Conservation (phyloP, 2,888 invertebrate species). For the Lochmaea crataegi region DNA sequence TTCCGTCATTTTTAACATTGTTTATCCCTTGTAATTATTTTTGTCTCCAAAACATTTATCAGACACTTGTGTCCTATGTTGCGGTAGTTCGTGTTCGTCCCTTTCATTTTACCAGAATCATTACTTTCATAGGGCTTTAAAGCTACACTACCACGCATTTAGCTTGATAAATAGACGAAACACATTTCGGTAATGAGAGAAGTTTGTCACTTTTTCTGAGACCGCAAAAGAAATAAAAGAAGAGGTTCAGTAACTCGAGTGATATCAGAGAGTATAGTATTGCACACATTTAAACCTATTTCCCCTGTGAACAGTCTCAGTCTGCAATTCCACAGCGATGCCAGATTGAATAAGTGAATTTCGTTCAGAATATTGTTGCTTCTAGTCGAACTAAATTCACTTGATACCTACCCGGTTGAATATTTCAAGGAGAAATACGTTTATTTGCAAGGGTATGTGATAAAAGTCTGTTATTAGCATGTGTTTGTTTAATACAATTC, state of each 20-base stretch:
- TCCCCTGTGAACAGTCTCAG: conserved; percentile 33
- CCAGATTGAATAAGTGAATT: conserved; percentile 26
- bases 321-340: conserved; percentile 24
- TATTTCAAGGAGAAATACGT: not conserved
- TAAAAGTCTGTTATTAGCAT: conserved; percentile 1
- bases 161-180: conserved; percentile 22
- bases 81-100: conserved; percentile 2
- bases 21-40: not conserved
- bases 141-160: conserved; percentile 12
- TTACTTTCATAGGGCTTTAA: conserved; percentile 17
- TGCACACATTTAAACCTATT: conserved; percentile 37
- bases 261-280: conserved; percentile 9
- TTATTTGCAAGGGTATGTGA: not conserved
- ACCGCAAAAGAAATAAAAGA: conserved; percentile 12
- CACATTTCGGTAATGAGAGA: conserved; percentile 25
- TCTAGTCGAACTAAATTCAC: not conserved
- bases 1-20: not conserved
- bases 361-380: not conserved
- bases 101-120: conserved; percentile 7
- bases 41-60: not conserved
- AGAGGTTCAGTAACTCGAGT: conserved; percentile 15
- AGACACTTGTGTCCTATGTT: not conserved
- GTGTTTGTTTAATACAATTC: not conserved
- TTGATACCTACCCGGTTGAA: not conserved
- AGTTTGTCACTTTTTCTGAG: conserved; percentile 24